Conservation (phyloP, 2,113 vertebrate genomes). For the Bubalus kerabau region DNA sequence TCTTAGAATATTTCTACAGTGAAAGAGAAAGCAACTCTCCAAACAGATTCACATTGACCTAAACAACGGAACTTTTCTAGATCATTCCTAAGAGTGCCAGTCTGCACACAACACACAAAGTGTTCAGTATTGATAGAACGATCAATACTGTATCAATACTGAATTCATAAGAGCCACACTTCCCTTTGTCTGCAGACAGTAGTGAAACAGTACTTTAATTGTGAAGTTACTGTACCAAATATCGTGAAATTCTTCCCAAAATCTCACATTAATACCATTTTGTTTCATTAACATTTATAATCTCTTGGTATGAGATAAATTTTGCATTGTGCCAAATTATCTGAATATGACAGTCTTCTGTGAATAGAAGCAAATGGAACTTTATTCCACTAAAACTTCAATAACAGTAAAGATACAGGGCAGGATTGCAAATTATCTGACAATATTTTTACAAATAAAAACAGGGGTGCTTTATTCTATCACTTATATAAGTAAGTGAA, state of each 20-base stretch:
- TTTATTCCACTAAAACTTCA: conserved; percentile 8
- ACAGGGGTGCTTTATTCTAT: not conserved
- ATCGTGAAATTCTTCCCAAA: conserved; percentile 37
- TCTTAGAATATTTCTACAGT: not conserved
- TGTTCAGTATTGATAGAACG: not conserved
- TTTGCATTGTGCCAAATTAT: conserved; percentile 42
- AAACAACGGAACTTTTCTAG: conserved; percentile 8
- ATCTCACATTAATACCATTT: conserved; percentile 49
- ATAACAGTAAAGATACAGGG: conserved; percentile 16
- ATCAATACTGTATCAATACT: not conserved
- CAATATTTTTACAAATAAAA: conserved; percentile 30
- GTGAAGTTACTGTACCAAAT: conserved; percentile 49
- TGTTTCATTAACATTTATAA: conserved; percentile 66
- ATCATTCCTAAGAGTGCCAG: not conserved
- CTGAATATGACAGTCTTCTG: conserved; percentile 34
- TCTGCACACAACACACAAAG: not conserved
- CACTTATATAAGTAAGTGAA: not conserved
- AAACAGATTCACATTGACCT: not conserved
- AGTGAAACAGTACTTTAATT: conserved; percentile 49
- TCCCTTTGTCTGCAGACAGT: not conserved
- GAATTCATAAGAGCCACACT: not conserved
- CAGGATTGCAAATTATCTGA: conserved; percentile 5
- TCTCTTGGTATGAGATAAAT: conserved; percentile 57
- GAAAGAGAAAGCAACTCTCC: not conserved
- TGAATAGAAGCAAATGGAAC: conserved; percentile 38